Conservation (phyloP, 2,113 vertebrate species). For the Poicephalus meyeri region DNA sequence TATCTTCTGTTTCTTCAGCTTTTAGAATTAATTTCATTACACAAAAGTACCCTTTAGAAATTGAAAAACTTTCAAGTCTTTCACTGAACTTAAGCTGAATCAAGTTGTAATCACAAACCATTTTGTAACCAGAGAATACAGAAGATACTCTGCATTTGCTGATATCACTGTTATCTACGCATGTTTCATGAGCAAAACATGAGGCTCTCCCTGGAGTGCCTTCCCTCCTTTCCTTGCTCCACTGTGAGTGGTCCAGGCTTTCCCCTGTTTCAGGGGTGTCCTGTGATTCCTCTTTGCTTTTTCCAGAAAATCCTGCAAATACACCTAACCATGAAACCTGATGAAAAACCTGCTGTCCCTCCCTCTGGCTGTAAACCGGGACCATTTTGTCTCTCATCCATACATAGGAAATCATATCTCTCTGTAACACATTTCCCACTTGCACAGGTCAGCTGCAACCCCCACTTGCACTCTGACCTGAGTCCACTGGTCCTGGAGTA, state of each 20-base stretch:
- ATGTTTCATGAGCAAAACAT: background rate
- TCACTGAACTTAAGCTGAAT: background rate
- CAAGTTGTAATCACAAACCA: background rate
- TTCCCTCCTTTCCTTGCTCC: background rate
- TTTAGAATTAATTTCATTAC: background rate
- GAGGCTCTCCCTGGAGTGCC: background rate
- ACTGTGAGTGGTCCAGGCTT: background rate
- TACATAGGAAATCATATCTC: background rate
- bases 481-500: background rate
- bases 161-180: background rate
- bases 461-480: background rate
- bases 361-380: background rate
- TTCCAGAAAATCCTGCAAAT: background rate
- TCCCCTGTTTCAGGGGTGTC: fast-evolving
- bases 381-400: background rate
- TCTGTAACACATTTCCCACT: background rate
- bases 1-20: background rate
- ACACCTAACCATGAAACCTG: background rate
- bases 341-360: background rate
- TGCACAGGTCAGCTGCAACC: background rate
- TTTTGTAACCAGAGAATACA: background rate
- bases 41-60: background rate
- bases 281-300: background rate
- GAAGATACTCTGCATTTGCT: background rate
- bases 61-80: background rate